Conservation (phyloP, 2,113 vertebrate genomes). For the Gymnorhina tibicen region DNA sequence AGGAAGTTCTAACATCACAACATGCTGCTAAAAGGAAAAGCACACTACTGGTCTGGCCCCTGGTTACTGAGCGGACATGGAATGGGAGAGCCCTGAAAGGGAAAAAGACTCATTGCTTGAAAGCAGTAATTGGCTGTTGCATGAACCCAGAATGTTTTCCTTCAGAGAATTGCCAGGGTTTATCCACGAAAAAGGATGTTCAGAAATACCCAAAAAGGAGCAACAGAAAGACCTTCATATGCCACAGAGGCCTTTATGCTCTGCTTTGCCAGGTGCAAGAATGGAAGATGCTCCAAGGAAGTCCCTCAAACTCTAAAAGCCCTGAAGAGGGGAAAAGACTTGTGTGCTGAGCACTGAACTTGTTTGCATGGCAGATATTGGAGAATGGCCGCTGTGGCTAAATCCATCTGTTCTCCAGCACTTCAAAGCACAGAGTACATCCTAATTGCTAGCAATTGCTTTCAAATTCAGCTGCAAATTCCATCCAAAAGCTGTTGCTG, state of each 20-base stretch:
- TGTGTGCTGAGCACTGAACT: neutral
- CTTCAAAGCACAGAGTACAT: neutral
- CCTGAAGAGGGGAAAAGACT: neutral
- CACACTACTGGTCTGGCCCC: neutral
- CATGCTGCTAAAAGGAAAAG: conserved; percentile 32
- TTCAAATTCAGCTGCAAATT: neutral
- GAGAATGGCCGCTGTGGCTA: neutral
- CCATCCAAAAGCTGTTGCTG: neutral
- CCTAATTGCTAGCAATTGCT: neutral
- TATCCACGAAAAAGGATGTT: neutral
- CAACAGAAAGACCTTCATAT: neutral
- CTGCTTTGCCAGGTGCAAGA: neutral
- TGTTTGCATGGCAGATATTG: neutral
- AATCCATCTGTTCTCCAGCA: neutral
- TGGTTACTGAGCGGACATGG: neutral
- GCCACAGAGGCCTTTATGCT: neutral
- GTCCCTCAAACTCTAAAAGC: neutral
- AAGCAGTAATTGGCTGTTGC: neutral
- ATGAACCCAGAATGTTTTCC: neutral
- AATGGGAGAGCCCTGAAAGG: neutral
- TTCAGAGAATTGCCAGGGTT: neutral
- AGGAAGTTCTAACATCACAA: conserved; percentile 41
- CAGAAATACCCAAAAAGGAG: neutral
- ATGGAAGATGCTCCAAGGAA: neutral
- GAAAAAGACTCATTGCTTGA: neutral